These are phyloP conservation scores for Phengaris alcon DNA, from an alignment of 2,888 invertebrate genomes.

Conservation along the genomic window DNA sequence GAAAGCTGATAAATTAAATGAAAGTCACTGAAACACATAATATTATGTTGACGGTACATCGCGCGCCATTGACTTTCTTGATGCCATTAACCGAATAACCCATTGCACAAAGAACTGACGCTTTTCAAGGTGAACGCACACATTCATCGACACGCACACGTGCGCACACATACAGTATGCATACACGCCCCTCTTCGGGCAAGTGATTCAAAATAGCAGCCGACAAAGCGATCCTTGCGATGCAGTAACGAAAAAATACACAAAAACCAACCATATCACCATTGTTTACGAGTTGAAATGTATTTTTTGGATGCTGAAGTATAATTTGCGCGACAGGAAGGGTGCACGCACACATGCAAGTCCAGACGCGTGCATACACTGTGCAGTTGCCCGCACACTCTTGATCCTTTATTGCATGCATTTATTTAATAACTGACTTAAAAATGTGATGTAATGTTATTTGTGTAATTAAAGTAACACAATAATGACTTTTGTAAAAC, in stretches of 20 bases:
- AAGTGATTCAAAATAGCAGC: slow-evolving; percentile 70
- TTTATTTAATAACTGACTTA: slow-evolving; percentile 25
- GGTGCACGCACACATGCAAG: slow-evolving; percentile 64
- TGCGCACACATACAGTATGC: not conserved
- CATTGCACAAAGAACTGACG: slow-evolving; percentile 78
- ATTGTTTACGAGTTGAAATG: slow-evolving; percentile 34
- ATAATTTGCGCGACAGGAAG: slow-evolving; percentile 62
- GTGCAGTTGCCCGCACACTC: slow-evolving; percentile 64
- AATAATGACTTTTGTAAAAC: not conserved
- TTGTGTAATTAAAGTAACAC: slow-evolving; percentile 18
- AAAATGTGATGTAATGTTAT: slow-evolving; percentile 26
- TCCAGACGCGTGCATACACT: slow-evolving; percentile 54
- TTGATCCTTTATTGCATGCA: slow-evolving; percentile 38
- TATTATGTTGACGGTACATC: slow-evolving; percentile 60
- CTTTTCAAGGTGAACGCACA: slow-evolving; percentile 79
- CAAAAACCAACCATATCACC: slow-evolving; percentile 43
- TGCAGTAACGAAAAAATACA: slow-evolving; percentile 31
- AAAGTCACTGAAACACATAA: not conserved
- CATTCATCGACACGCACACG: slow-evolving; percentile 41
- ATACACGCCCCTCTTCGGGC: slow-evolving; percentile 44
- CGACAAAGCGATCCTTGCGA: slow-evolving; percentile 42
- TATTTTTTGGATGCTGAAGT: slow-evolving; percentile 32
- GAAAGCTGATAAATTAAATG: slow-evolving; percentile 14
- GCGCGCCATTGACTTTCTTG: slow-evolving; percentile 77
- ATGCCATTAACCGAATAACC: slow-evolving; percentile 81